Evolutionary conservation across 2,888 invertebrate species (phyloP), one percentile per base, ranked within the genome.

Genomic region (Microctonus hyperodae): DNA sequence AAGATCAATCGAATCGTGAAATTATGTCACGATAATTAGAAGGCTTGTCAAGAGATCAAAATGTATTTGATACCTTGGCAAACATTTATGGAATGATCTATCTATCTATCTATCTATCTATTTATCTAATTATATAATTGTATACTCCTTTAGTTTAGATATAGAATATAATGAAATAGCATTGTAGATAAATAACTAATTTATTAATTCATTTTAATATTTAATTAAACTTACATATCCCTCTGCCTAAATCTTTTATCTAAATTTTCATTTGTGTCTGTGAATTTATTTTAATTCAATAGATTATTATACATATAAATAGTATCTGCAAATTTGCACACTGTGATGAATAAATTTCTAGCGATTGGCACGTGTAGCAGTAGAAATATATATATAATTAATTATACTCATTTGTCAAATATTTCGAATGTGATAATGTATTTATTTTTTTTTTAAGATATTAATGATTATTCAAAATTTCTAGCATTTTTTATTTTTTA

Each of bases 1-100:
- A 75, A 75, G 75, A 72, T 25, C 20, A 44, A 50, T 33, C 13
- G 28, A 44, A 35, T 23, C 50, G 50, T 31, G 44, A 3, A 23
- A 40, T 37, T 57, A 28, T 35, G 13, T n/a, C n/a, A 23, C 25
- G 23, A 22, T 37, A 16, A 23, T 22, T 22, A n/a, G n/a, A 35
- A 33, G 13, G n/a, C 37, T 58, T 40, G 58, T 37, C 37, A 13
- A 58, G 58, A 16, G 20, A 56, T 37, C 37, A 58, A 58, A 57
- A 9, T 13, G 22, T 37, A 22, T 35, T 58, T 57, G 11, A 31
- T 56, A 28, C 33, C 56, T 56, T 11, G 31, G 33, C 20, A 33
- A 33, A 56, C 20, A n/a, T 33, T n/a, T 25, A 51, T 13, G 2
- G 51, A 25, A 56, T 56, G 56, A 20, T 20, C 23, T 22, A 1